Percentiles rank a stretch among this genome's conserved stretches.
Evolutionary conservation across 2,888 invertebrate genomes (phyloP).

Genomic region (Amphimallon solstitiale): DNA sequence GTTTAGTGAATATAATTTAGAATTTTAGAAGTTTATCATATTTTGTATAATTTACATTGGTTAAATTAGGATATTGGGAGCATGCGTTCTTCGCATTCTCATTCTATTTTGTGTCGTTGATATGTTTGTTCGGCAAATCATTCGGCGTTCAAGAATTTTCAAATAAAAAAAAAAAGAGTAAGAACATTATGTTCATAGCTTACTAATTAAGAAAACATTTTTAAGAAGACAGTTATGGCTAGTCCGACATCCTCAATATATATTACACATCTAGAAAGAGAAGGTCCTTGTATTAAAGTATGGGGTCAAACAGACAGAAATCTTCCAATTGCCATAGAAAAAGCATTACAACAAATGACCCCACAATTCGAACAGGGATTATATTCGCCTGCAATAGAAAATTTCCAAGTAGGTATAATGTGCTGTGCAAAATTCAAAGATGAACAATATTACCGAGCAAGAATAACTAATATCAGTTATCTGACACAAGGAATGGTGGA

Average conservation of each 20-base stretch:
- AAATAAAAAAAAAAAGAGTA: neutral
- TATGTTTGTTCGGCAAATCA: no score
- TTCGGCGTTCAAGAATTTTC: neutral
- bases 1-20: no score
- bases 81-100: no score
- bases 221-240: constrained; percentile 14
- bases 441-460: constrained; percentile 73
- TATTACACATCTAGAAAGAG: constrained; percentile 76
- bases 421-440: constrained; percentile 77
- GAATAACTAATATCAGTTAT: constrained; percentile 65
- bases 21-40: no score
- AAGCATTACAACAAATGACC: constrained; percentile 63
- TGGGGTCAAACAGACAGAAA: constrained; percentile 76
- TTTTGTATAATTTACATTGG: no score
- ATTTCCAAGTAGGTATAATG: constrained; percentile 65
- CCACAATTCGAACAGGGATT: constrained; percentile 64
- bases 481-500: constrained; percentile 68
- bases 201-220: neutral
- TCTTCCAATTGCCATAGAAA: constrained; percentile 68
- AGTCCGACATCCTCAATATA: constrained; percentile 47
- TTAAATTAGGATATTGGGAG: no score
- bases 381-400: constrained; percentile 52
- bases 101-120: no score
- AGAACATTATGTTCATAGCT: constrained; percentile 5
- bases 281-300: constrained; percentile 75